These are phyloP conservation scores for Ommatoiulus sabulosus DNA, from an alignment of 2,888 invertebrate species.

Conservation along the genomic window DNA sequence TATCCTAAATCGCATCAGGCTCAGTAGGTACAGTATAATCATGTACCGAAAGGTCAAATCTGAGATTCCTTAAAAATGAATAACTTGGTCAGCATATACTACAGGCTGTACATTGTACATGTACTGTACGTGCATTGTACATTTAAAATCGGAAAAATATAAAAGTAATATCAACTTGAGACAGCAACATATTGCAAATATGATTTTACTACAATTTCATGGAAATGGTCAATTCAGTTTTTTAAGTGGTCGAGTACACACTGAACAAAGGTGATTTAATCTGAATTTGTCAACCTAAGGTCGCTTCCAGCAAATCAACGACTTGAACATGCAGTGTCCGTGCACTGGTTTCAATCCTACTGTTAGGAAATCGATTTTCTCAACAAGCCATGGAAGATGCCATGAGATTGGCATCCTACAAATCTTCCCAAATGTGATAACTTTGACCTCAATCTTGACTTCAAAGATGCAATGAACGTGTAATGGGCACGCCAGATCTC, in stretches of 20 bases:
- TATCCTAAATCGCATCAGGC: no score
- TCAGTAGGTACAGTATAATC: no score
- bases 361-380: background rate
- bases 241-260: background rate
- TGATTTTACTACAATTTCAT: background rate
- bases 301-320: background rate
- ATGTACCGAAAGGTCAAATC: no score
- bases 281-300: background rate
- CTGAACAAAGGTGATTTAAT: background rate
- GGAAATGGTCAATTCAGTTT: background rate
- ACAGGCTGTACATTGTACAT: no score
- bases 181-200: no score
- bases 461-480: background rate
- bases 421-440: background rate
- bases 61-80: no score
- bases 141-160: no score
- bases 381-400: background rate
- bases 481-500: background rate
- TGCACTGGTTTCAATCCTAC: no score
- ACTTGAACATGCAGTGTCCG: background rate
- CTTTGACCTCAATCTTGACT: background rate
- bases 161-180: no score
- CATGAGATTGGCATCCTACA: background rate
- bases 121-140: no score
- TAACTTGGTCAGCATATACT: no score